phyloP scores from a whole-genome alignment of 2,113 vertebrate genomes.

The Phoxinus phoxinus region DNA sequence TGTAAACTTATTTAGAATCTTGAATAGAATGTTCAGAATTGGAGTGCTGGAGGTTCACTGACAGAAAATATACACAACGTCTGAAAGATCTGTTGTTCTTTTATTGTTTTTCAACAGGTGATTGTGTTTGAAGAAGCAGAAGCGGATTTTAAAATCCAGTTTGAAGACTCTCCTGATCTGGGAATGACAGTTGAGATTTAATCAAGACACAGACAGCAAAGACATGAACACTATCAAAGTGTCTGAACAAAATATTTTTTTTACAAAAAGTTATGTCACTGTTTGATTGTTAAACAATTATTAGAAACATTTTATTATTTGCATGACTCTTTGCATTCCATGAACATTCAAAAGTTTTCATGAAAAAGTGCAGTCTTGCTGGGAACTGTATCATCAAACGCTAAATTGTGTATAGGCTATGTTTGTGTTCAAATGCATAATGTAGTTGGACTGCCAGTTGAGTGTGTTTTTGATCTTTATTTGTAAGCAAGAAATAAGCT shows the following conservation, averaged over 20 bases:
- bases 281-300: not conserved
- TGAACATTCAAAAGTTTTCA: not conserved
- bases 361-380: not conserved
- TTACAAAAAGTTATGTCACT: not conserved
- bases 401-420: not conserved
- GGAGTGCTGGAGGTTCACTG: not conserved
- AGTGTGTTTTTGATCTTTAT: not conserved
- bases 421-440: not conserved
- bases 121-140: constrained; percentile 88
- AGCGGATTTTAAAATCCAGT: constrained; percentile 82
- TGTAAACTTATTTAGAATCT: constrained; percentile 2
- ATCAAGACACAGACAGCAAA: constrained; percentile 21
- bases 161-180: constrained; percentile 81
- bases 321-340: not conserved
- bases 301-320: not conserved
- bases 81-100: not conserved
- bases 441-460: not conserved
- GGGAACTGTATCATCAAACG: not conserved
- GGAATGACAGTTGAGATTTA: constrained; percentile 81
- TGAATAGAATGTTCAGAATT: not conserved
- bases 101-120: constrained; percentile 72
- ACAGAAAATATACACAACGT: not conserved
- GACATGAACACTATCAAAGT: not conserved
- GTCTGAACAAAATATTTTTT: not conserved
- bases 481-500: not conserved